A percentile compares a stretch with the other conserved stretches of the same genome.
These are phyloP conservation scores for Falco peregrinus DNA, from an alignment of 2,797 vertebrate species.

Conservation along the genomic window DNA sequence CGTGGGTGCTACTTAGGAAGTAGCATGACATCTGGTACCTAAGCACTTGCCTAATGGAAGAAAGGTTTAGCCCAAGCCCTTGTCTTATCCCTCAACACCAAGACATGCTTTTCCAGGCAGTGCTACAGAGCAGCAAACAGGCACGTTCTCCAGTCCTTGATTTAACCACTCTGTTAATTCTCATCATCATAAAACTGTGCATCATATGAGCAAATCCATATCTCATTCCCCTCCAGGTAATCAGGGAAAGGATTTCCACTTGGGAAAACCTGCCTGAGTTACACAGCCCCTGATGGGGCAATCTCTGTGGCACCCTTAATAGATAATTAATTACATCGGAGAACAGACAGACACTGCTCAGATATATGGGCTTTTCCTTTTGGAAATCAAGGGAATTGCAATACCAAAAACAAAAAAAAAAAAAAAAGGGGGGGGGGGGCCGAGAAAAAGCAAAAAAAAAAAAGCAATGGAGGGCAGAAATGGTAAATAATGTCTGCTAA, in stretches of 20 bases:
- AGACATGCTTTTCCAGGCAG: background rate
- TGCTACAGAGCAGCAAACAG: background rate
- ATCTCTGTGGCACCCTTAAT: background rate
- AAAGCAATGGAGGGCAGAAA: background rate
- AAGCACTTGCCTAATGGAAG: background rate
- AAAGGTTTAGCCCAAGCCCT: background rate
- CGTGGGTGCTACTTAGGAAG: accelerated
- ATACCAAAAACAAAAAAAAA: background rate
- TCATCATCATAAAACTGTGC: too few relatives aligned
- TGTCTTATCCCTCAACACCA: background rate
- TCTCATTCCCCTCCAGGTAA: accelerated
- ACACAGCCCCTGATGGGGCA: background rate
- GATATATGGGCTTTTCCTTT: background rate
- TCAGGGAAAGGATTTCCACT: background rate
- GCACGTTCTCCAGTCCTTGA: accelerated
- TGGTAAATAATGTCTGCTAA: background rate
- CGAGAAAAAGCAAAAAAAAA: background rate
- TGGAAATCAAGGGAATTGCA: background rate
- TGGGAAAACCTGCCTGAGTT: background rate
- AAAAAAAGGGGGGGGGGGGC: too few relatives aligned
- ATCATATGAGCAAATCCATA: background rate
- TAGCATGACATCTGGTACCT: accelerated
- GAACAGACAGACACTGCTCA: background rate
- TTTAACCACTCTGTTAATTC: background rate
- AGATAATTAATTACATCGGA: background rate